Evolutionary conservation across 2,797 vertebrate species (phyloP), one percentile per base, ranked within the genome.

Genomic region (Pagetopsis macropterus): DNA sequence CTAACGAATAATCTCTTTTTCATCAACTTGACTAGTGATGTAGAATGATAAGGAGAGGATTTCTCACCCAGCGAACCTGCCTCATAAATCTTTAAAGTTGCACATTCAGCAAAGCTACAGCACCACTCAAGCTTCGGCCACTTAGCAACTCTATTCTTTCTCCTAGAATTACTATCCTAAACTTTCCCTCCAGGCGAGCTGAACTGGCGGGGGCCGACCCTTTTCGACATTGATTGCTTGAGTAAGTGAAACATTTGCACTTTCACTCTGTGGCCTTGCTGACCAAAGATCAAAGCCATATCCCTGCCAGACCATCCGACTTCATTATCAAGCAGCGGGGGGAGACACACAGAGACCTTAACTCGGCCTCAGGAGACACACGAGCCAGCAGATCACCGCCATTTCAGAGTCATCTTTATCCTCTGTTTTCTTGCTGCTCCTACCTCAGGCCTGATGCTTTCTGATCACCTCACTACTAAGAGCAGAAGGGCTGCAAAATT

Each of bases 281-380:
- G 76, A 82, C 82, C 78, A 62, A 41, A 70, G 78, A 74, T 85
- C 87, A 64, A 12, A 55, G 63, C 40, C 48, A 43, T 75, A 50
- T 63, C 71, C 60, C 52, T 61, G 33, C 65, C 51, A 60, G 76
- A 69, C 67, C 61, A 33, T 75, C 76, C 9, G 16, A 80, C 73
- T 69, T 88, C 59, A 83, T 86, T 86, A 86, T 81, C 82, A 50
- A 58, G 75, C 65, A 69, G 79, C 51, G 10, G 31, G 33, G 55
- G 46, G 62, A 69, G 45, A 80, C 60, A 48, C 65, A 51, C 27
- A 27, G 40, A 63, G 55, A 61, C 65, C 43, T 70, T 60, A 78
- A 72, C 71, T 66, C 41, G 51, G 52, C 65, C 80, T 75, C 75
- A 23, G 63, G 65, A 78, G 78, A 80, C 63, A 75, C 44, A 63